Base-by-base conservation (phyloP, 2,113 vertebrate genomes). In the Chiloscyllium plagiosum region DNA sequence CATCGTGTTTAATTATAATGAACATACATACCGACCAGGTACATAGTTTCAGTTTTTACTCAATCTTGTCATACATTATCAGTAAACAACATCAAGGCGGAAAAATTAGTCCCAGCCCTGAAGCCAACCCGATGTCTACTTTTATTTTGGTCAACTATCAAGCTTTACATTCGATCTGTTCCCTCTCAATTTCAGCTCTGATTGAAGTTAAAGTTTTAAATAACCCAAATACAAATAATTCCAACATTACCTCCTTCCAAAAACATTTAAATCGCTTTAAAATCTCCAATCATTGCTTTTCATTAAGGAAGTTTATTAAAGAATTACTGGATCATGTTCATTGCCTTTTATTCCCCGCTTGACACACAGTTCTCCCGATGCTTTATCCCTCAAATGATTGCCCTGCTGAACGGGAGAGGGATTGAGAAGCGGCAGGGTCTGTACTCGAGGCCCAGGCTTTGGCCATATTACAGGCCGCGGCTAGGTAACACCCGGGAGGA, bases 81-180 rank as follows among this genome's bases (percentile, higher is more conserved):
- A 37, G 89, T 93, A 93, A 93, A 93, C 89, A 93, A 68, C 89
- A 93, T 37, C 19, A 68, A 66, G 89, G 33, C 17, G 61, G 89
- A 93, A 68, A n/a, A 61, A 61, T 65, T n/a, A 47, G 85, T 56
- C 85, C 12, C 47, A 86, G 52, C 7, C 85, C 50, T 61, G 4
- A 10, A 80, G 56, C 26, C 87, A 26, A 56, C 29, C 87, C 50
- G 22, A 86, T 47, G 85, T 87, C 50, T 86, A 24, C 10, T 20
- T 50, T 86, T 52, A 86, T 29, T 87, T 52, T 87, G 29, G 29
- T n/a, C 20, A 52, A 26, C 26, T 61, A 61, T 12, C 52, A n/a
- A 7, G 3, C 87, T 17, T 61, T 65, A 33, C 33, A 80, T 37
- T 80, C 13, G 33, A 20, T n/a, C 29, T 37, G 56, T 65, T 26